Percentiles rank a stretch among this genome's conserved stretches.
These are phyloP conservation scores for Eira barbara DNA, from an alignment of 2,113 vertebrate species.

Conservation along the genomic window DNA sequence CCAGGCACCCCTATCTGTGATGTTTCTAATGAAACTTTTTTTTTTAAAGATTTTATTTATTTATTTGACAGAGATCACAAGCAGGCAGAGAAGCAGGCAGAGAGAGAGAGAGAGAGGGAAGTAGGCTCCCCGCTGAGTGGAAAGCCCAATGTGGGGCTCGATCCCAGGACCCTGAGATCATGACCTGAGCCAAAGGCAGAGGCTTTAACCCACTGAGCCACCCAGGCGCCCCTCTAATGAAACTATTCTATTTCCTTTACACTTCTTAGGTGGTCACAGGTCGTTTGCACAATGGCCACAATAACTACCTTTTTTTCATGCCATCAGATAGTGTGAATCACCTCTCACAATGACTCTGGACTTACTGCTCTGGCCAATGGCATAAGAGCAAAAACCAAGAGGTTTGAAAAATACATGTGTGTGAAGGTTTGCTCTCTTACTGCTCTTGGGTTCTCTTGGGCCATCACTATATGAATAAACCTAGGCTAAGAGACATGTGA, in stretches of 20 bases:
- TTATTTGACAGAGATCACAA: no score
- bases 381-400: not conserved
- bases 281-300: not conserved
- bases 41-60: no score
- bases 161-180: not conserved
- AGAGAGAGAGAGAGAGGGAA: no score
- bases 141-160: not conserved
- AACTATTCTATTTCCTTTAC: not conserved
- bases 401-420: not conserved
- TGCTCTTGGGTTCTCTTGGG: not conserved
- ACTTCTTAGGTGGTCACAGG: not conserved
- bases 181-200: not conserved
- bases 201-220: not conserved
- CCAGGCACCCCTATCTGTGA: not conserved
- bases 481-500: not conserved
- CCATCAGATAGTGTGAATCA: not conserved
- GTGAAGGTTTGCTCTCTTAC: not conserved
- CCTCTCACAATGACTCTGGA: not conserved
- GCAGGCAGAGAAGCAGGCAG: no score
- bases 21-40: not conserved
- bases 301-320: not conserved
- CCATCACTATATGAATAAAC: not conserved
- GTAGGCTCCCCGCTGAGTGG: no score
- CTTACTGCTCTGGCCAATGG: not conserved
- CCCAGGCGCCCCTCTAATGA: not conserved